Base-by-base conservation (phyloP, 2,113 vertebrate genomes). In the Tursiops truncatus region DNA sequence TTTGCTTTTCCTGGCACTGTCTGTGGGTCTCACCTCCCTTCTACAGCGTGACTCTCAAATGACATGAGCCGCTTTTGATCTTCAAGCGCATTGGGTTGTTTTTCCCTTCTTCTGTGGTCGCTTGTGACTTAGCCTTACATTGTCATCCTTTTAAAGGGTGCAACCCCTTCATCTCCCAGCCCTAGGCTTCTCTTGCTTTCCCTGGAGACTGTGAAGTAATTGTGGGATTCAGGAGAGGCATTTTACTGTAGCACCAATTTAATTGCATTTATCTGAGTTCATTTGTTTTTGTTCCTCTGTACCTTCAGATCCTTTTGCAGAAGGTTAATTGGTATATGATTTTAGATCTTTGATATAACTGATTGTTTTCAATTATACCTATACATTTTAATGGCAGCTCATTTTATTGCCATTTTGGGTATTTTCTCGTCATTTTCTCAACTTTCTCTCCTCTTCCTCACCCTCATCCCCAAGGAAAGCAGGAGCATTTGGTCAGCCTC, bases 161-260 rank as follows among this genome's bases (percentile, higher is more conserved):
- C 28, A 33, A 58, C 44, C 74, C 47, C 71, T 86, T 91, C 62
- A 28, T 94, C 90, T 94, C 70, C 15, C 38, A 94, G 68, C 70
- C 7, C 38, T 67, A 23, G 11, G 58, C 65, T 68, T 74, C 91
- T 80, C 50, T 33, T 2, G 2, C 62, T 38, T 91, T 94, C 83
- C 65, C 65, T 41, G 63, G 87, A 96, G 82, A 73, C 95, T 96
- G 81, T 89, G 92, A 96, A 96, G 94, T 89, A 13, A 44, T n/a
- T 67, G 44, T 81, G 41, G 77, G n/a, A 62, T n/a, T n/a, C 15
- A 3, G 38, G 9, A 36, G 82, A 60, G 20, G 71, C 81, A 47
- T 65, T 85, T 60, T 15, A 44, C 11, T 60, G 47, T 28, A 65
- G 36, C 47, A 41, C 7, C 92, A 47, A 3, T 56, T 71, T 56